Conservation (phyloP, 2,113 vertebrate species). For the Zapus hudsonius region DNA sequence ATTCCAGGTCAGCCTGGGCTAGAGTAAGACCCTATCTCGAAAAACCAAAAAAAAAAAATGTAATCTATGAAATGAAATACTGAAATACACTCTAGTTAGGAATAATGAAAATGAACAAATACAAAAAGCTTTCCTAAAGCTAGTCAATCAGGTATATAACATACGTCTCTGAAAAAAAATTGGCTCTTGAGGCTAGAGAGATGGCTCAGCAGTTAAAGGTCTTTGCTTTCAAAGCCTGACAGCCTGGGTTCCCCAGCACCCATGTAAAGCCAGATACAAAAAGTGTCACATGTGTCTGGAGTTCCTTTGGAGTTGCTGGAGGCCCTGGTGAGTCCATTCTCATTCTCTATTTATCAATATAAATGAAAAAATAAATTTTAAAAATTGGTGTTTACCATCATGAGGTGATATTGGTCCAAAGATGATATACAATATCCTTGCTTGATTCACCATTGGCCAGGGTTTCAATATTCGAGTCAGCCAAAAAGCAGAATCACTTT, state of each 20-base stretch:
- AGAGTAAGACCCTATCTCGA: too few relatives aligned
- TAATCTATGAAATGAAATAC: too few relatives aligned
- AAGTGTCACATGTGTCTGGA: too few relatives aligned
- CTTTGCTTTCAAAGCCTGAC: background rate
- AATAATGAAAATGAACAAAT: conserved; percentile 32
- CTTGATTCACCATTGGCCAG: conserved; percentile 94
- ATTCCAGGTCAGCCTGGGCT: too few relatives aligned
- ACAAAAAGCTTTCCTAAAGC: conserved; percentile 53
- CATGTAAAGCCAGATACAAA: background rate
- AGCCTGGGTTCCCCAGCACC: background rate
- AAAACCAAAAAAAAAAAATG: too few relatives aligned
- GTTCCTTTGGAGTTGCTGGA: too few relatives aligned
- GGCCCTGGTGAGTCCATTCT: too few relatives aligned
- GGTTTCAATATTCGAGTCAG: conserved; percentile 90
- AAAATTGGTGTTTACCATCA: conserved; percentile 84
- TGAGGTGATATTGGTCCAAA: conserved; percentile 89
- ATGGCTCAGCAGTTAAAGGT: background rate
- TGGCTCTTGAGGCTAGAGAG: too few relatives aligned
- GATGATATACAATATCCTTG: conserved; percentile 92
- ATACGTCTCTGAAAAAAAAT: background rate
- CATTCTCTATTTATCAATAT: too few relatives aligned
- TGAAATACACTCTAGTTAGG: too few relatives aligned
- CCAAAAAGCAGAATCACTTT: conserved; percentile 90
- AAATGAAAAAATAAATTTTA: background rate
- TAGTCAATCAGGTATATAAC: conserved; percentile 5